Percentiles rank a stretch among this genome's conserved stretches.
Conservation (phyloP, 2,113 vertebrate genomes). For the Fregata magnificens region DNA sequence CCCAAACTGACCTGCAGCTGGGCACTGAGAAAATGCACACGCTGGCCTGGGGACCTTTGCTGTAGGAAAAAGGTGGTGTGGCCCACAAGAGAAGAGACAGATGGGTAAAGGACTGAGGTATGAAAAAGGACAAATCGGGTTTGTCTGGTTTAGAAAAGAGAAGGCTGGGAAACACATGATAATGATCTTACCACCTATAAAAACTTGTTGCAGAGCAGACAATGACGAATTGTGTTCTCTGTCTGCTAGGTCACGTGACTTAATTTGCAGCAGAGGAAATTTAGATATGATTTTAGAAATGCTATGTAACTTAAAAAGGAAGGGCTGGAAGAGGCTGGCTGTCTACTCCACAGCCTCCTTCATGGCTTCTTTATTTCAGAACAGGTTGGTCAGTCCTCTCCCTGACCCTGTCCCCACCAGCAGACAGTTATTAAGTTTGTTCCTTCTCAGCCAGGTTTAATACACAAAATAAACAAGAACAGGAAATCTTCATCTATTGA, state of each 20-base stretch:
- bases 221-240: slow-evolving; percentile 22
- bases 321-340: background rate
- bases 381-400: background rate
- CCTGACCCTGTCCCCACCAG: background rate
- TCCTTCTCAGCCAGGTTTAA: background rate
- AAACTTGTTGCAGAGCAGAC: slow-evolving; percentile 8
- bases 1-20: background rate
- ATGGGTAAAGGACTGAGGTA: background rate
- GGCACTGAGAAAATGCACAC: background rate
- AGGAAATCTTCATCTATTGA: background rate
- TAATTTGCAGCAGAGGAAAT: slow-evolving; percentile 1
- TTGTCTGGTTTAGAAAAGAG: background rate
- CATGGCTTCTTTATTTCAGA: background rate
- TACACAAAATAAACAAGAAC: background rate
- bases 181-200: slow-evolving; percentile 32
- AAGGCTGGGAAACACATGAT: background rate
- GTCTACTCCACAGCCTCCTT: background rate
- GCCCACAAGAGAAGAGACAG: background rate
- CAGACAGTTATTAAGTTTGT: background rate
- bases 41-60: background rate
- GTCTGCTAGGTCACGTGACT: background rate
- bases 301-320: background rate
- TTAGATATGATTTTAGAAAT: slow-evolving; percentile 16
- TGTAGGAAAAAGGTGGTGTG: background rate
- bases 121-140: background rate